Base-by-base conservation (phyloP, 2,888 invertebrate genomes). In the Macrosoma leucophasiata region DNA sequence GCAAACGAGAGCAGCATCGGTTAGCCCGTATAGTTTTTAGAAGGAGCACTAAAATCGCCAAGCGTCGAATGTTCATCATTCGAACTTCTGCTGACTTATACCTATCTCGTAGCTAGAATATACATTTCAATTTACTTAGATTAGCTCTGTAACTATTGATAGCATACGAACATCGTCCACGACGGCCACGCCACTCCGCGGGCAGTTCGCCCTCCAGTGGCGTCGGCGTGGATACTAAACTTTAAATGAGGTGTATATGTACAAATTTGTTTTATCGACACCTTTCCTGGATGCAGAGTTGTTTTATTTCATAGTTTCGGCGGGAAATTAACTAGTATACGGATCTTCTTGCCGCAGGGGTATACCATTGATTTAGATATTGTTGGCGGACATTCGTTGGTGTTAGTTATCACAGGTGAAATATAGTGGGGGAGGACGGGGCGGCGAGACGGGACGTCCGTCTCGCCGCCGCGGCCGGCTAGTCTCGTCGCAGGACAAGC, bases 311-410 rank as follows among this genome's bases (percentile, higher is more conserved):
- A 73, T 62, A 66, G 63, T 78, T 81, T 75, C 69, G 78, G 76
- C 71, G 62, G 68, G 61, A 76, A 76, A 48, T 39, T 62, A 64
- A 58, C 48, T 69, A 62, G 59, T 62, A 55, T 62, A 69, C 45
- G 46, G 43, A 64, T 57, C 61, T 76, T 78, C 77, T 79, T 79
- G 82, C 76, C 72, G 72, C 76, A 78, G 71, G 76, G 82, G 81
- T 81, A 77, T 79, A 75, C 77, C 82, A 79, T 75, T 60, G 58
- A 66, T 68, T 57, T 70, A 67, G 63, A 64, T 66, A 71, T 71
- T 70, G 72, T 81, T 74, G 77, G 75, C 68, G 64, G 60, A 64
- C 48, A 58, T 62, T 62, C 62, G 71, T 75, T 77, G 75, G 78
- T 70, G 68, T 68, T 52, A 35, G 42, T 43, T 62, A 56, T 56